phyloP scores from a whole-genome alignment of 2,888 invertebrate genomes.

The Dolomedes plantarius region DNA sequence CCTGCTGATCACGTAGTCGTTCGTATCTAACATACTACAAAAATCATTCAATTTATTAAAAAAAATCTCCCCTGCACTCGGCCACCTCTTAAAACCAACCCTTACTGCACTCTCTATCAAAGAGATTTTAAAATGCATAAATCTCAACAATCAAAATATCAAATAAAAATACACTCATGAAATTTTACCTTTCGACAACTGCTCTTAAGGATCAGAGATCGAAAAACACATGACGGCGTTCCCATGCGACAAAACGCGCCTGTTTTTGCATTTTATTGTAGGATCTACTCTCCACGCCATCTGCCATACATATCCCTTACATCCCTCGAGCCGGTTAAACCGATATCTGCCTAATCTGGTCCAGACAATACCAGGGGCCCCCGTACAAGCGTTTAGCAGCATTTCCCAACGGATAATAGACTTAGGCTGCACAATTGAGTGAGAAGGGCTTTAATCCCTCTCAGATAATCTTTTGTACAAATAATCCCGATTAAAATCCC shows the following conservation, averaged over 20 bases:
- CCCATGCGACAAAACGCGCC: conserved; percentile 25
- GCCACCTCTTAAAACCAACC: too few species aligned
- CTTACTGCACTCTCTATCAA: too few species aligned
- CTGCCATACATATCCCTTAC: neutral
- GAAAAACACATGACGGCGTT: neutral
- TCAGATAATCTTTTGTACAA: conserved; percentile 1
- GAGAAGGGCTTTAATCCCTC: conserved; percentile 36
- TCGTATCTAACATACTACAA: too few species aligned
- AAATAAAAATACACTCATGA: too few species aligned
- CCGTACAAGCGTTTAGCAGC: conserved; percentile 43
- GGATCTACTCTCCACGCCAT: neutral
- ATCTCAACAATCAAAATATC: too few species aligned
- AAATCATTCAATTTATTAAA: too few species aligned
- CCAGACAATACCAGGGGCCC: conserved; percentile 21
- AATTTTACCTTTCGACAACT: too few species aligned
- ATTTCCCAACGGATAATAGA: conserved; percentile 39
- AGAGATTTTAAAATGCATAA: too few species aligned
- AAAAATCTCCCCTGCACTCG: too few species aligned
- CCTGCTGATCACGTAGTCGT: too few species aligned
- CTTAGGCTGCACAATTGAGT: conserved; percentile 20
- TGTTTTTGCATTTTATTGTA: neutral
- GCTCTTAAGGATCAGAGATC: neutral
- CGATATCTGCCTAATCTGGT: conserved; percentile 43
- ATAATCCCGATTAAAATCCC: neutral
- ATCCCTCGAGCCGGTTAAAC: conserved; percentile 37